phyloP scores from a whole-genome alignment of 1,140 invertebrate genomes.

The Ips typographus region DNA sequence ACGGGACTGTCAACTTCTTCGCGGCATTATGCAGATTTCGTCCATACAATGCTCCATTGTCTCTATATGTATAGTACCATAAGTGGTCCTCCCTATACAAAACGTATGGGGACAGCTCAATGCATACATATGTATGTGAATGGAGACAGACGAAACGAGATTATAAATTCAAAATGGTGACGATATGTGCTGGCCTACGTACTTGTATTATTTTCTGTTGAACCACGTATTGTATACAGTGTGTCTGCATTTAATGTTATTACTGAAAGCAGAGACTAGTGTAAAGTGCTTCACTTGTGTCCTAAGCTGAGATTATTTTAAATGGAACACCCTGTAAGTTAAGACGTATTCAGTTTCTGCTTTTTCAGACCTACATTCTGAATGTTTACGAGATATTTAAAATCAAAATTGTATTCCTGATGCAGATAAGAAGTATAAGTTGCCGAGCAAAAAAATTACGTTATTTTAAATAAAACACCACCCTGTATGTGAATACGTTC shows the following conservation, averaged over 20 bases:
- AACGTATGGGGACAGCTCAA: conserved; percentile 24
- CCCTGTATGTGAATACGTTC: too few species aligned
- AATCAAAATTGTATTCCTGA: too few species aligned
- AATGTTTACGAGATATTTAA: background rate
- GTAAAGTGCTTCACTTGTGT: too few species aligned
- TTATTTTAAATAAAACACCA: too few species aligned
- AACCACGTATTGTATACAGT: too few species aligned
- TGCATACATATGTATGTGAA: conserved; percentile 29
- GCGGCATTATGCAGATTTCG: conserved; percentile 25
- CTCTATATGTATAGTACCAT: conserved; percentile 16
- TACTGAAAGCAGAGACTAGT: too few species aligned
- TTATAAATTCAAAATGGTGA: conserved; percentile 29
- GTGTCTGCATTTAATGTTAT: too few species aligned
- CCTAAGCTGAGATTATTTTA: too few species aligned
- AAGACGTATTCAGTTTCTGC: background rate
- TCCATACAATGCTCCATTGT: conserved; percentile 27
- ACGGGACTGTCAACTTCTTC: conserved; percentile 26
- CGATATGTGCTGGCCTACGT: background rate
- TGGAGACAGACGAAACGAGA: conserved; percentile 8
- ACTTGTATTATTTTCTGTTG: background rate
- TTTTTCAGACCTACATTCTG: background rate
- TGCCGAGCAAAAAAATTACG: too few species aligned
- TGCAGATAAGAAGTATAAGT: too few species aligned
- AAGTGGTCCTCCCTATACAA: conserved; percentile 4
- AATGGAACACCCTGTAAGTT: too few species aligned